Conservation (phyloP, 2,113 vertebrate species). For the Ciconia stormi region DNA sequence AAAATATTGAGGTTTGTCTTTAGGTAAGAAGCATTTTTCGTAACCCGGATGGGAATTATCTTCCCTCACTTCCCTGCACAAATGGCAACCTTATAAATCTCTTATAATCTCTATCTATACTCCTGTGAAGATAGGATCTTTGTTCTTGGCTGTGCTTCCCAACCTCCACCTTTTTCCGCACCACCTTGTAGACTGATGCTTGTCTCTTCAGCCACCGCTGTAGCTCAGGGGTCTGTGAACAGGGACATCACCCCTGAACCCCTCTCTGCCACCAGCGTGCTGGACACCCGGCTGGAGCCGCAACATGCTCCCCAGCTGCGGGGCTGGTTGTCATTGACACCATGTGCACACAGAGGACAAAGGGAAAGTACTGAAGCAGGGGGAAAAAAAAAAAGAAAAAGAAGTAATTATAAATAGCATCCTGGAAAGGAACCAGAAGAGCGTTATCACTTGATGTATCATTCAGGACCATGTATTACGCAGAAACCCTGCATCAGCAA, state of each 20-base stretch:
- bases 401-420: background rate
- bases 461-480: accelerated
- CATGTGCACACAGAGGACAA: background rate
- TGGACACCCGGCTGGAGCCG: background rate
- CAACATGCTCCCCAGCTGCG: background rate
- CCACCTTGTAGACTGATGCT: background rate
- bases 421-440: background rate
- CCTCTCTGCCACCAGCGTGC: background rate
- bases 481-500: background rate
- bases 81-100: background rate
- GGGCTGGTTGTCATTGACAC: background rate
- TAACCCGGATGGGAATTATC: background rate
- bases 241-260: background rate
- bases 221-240: background rate
- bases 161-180: background rate
- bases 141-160: background rate
- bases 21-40: background rate
- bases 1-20: background rate
- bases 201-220: background rate
- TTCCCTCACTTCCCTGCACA: background rate
- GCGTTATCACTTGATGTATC: accelerated
- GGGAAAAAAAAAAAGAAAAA: background rate
- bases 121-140: background rate
- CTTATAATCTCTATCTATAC: background rate
- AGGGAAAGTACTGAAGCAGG: background rate